Base-by-base conservation (phyloP, 2,888 invertebrate genomes). In the Prosopocoilus inquinatus region DNA sequence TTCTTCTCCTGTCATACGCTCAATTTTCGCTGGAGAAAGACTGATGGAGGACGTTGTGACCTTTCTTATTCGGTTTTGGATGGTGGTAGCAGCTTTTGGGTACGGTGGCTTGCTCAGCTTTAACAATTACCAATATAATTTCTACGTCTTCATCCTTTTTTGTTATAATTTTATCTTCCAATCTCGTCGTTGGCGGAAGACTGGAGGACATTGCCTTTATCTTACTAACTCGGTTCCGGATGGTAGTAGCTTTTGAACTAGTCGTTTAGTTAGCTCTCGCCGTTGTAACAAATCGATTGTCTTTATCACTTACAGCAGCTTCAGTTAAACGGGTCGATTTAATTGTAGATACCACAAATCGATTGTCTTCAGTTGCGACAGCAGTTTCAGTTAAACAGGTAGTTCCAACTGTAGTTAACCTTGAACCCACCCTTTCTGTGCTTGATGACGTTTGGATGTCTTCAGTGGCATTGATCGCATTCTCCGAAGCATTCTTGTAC, bases 381-480 rank as follows among this genome's bases (percentile, higher is more conserved):
- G n/a, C n/a, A n/a, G n/a, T n/a, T n/a, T n/a, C 9, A 35, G 35
- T 9, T 9, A 9, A 9, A 35, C 9, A 9, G 35, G 35, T 35
- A 9, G 35, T 9, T 35, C 9, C 35, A 9, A 9, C 9, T 9
- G 9, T 9, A 12, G 38, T 38, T 13, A 38, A 12, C 38, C 11
- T 38, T 38, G 38, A 5, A 12, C 11, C 38, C 38, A 2, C 44
- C 5, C 1, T 44, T 44, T 9, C 16, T 11, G 15, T 3, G 9
- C 4, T 5, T 8, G 44, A 34, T 1, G 15, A 9, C n/a, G 16
- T 36, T 5, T 13, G 49, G 8, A 16, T 54, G 20, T 50, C 53
- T 8, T 35, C 50, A 8, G 66, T 52, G 41, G 74, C 57, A 44
- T 69, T 68, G 53, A 67, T 64, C 47, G 57, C 15, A 15, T 11